Percentiles rank a stretch among this genome's conserved stretches.
Conservation (phyloP, 2,888 invertebrate species). For the Megamerina dolium region DNA sequence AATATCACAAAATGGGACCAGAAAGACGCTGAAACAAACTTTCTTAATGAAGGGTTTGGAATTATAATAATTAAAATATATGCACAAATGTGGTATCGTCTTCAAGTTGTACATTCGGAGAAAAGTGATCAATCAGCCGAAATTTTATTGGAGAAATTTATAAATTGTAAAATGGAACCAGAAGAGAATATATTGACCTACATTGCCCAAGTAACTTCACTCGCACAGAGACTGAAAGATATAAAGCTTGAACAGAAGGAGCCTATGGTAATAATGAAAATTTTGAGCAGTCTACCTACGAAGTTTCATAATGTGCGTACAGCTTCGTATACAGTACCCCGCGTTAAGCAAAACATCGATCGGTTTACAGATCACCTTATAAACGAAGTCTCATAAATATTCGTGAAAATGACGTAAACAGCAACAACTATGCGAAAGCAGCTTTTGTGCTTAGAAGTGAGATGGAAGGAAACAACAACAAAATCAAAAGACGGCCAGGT, state of each 20-base stretch:
- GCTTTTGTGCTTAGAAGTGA: neutral
- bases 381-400: constrained; percentile 14
- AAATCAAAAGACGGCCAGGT: constrained; percentile 7
- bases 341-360: constrained; percentile 16
- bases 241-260: constrained; percentile 17
- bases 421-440: neutral
- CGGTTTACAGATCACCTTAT: constrained; percentile 19
- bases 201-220: constrained; percentile 14
- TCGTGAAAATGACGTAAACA: constrained; percentile 6
- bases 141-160: constrained; percentile 19
- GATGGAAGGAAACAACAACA: neutral
- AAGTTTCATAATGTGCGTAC: constrained; percentile 20
- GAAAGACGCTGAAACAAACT: constrained; percentile 17
- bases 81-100: constrained; percentile 19
- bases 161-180: constrained; percentile 17
- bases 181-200: constrained; percentile 17
- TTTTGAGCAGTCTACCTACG: constrained; percentile 17
- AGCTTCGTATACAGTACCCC: constrained; percentile 21
- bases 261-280: constrained; percentile 18
- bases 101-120: constrained; percentile 19
- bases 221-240: constrained; percentile 19
- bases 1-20: constrained; percentile 13
- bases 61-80: constrained; percentile 18
- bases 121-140: constrained; percentile 19
- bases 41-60: constrained; percentile 16